A percentile compares a stretch with the other conserved stretches of the same genome.
phyloP scores from a whole-genome alignment of 2,888 invertebrate genomes.

The Drosophila setosimentum region DNA sequence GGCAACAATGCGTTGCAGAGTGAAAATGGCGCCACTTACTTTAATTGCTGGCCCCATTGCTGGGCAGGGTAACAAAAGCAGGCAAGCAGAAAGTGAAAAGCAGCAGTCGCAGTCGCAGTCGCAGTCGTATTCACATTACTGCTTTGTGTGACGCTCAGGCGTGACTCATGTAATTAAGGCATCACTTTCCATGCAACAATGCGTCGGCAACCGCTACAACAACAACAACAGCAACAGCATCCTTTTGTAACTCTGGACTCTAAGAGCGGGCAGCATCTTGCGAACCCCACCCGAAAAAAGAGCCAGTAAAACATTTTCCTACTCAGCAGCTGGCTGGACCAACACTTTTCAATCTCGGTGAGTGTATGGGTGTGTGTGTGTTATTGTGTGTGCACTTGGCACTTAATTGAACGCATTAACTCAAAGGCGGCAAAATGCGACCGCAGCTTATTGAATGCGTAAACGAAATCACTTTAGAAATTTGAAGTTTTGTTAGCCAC shows the following conservation, averaged over 20 bases:
- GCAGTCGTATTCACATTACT: slow-evolving; percentile 40
- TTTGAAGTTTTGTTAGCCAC: slow-evolving; percentile 33
- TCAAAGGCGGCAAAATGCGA: slow-evolving; percentile 42
- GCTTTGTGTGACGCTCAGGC: slow-evolving; percentile 49
- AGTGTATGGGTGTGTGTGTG: not conserved
- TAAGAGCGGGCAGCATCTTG: slow-evolving; percentile 10
- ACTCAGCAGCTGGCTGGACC: not conserved
- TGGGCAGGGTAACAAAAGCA: slow-evolving; percentile 41
- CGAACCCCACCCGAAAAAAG: slow-evolving; percentile 11
- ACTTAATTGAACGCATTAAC: slow-evolving; percentile 75
- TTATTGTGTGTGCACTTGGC: slow-evolving; percentile 40
- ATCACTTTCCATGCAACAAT: slow-evolving; percentile 68
- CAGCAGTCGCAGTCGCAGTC: slow-evolving; percentile 6
- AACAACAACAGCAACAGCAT: slow-evolving; percentile 4
- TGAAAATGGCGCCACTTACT: slow-evolving; percentile 75
- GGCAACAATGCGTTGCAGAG: slow-evolving; percentile 46
- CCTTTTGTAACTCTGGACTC: slow-evolving; percentile 32
- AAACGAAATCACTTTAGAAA: slow-evolving; percentile 8
- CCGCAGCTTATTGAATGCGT: slow-evolving; percentile 40
- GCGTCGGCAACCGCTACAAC: slow-evolving; percentile 34
- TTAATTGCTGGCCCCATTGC: slow-evolving; percentile 62
- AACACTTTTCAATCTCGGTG: not conserved
- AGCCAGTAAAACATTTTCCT: slow-evolving; percentile 24
- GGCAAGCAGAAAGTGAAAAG: not conserved
- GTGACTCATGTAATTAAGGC: slow-evolving; percentile 74